phyloP scores from a whole-genome alignment of 2,888 invertebrate species.

The Phytoseiulus persimilis region DNA sequence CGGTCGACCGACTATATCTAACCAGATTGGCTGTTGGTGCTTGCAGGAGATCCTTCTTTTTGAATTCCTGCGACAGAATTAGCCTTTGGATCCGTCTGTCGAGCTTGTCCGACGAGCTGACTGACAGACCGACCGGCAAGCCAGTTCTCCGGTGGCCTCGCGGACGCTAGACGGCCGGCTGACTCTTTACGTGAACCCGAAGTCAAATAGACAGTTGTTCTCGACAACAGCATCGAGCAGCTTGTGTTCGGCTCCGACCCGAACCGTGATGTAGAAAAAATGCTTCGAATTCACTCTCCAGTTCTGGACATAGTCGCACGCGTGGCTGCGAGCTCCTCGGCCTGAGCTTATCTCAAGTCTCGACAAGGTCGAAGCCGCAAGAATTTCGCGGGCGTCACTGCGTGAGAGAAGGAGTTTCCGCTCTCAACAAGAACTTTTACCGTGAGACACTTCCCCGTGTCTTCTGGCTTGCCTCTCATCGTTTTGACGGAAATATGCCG shows the following conservation, averaged over 20 bases:
- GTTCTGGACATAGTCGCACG: too few species aligned
- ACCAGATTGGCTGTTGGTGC: background rate
- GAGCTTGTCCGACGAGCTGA: background rate
- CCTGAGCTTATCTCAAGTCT: background rate
- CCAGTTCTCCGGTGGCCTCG: background rate
- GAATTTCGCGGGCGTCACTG: background rate
- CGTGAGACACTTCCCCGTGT: background rate
- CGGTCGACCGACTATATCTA: too few species aligned
- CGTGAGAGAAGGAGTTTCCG: background rate
- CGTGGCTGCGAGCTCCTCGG: too few species aligned
- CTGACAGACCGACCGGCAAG: background rate
- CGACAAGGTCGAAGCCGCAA: background rate
- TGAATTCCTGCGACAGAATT: background rate
- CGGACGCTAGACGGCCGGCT: background rate
- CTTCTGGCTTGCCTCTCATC: background rate
- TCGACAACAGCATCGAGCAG: background rate
- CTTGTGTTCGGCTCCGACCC: too few species aligned
- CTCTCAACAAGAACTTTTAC: background rate
- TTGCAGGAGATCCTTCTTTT: background rate
- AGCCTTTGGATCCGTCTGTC: background rate
- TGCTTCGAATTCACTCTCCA: too few species aligned
- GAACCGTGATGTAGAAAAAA: too few species aligned
- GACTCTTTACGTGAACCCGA: background rate
- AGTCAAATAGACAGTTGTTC: background rate
- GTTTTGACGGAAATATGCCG: background rate